Base-by-base conservation (phyloP, 2,113 vertebrate species). In the Heliornis fulica region DNA sequence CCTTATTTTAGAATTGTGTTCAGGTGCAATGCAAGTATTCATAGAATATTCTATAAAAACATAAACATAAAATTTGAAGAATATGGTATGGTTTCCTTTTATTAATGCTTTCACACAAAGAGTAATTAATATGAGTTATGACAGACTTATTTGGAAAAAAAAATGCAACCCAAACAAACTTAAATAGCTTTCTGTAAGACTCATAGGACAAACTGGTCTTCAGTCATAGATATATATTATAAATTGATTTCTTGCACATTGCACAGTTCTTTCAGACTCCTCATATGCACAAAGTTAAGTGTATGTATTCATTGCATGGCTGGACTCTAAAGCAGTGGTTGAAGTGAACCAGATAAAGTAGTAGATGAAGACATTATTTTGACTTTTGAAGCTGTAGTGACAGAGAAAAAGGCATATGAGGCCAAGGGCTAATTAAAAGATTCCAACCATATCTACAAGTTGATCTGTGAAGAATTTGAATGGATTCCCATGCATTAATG, bases 371-470 rank as follows among this genome's bases (percentile, higher is more conserved):
- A 36, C 10, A n/a, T 43, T 85, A 54, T 48, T 78, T 70, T 90
- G n/a, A 83, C 38, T 94, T 77, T 54, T 86, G 28, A 32, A 89
- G 75, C 87, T 74, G 21, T 11, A 80, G 34, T 54, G n/a, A 72
- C 26, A 74, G 63, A 38, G 6, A 16, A 95, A 95, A 93, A 93
- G 56, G 69, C 56, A n/a, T 59, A 77, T 75, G 51, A 92, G 76
- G 85, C 54, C 56, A 89, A 64, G 28, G 69, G 21, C 16, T 95
- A 81, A 93, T 96, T 89, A 94, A 89, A 79, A 75, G 56, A 89
- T 95, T 96, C 92, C 83, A 89, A 17, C 40, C 3, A 0, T 94
- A 90, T 93, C 88, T 91, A 20, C 14, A n/a, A 64, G 64, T 3
- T 89, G 75, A 90, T 95, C 93, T 23, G 8, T 38, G 38, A 74